These are phyloP conservation scores for Pollenia griseotomentosa DNA, from an alignment of 2,888 invertebrate species.

Conservation along the genomic window DNA sequence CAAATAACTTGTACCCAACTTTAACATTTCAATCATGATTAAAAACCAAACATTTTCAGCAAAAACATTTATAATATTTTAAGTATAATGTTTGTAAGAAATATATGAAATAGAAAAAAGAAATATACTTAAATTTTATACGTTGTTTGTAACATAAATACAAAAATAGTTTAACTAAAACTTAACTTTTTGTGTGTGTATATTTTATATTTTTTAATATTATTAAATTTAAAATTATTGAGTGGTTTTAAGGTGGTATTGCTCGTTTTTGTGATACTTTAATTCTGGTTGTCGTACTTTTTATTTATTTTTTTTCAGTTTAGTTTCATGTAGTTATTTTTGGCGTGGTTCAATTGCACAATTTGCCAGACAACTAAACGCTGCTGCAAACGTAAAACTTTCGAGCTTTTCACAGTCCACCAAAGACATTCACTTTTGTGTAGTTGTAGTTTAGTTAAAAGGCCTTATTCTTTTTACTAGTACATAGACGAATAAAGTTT, in stretches of 20 bases:
- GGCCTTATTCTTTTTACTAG: slow-evolving; percentile 34
- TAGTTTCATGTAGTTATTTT: slow-evolving; percentile 56
- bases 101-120: neutral
- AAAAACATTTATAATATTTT: slow-evolving; percentile 29
- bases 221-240: slow-evolving; percentile 63
- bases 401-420: slow-evolving; percentile 49
- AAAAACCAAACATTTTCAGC: slow-evolving; percentile 17
- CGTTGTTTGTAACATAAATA: neutral
- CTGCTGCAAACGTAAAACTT: slow-evolving; percentile 16
- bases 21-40: too few species aligned
- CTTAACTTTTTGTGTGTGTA: neutral
- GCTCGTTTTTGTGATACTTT: slow-evolving; percentile 49
- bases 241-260: slow-evolving; percentile 58
- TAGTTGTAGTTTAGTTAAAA: slow-evolving; percentile 30
- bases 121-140: slow-evolving; percentile 4
- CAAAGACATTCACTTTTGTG: slow-evolving; percentile 71
- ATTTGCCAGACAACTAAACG: slow-evolving; percentile 64
- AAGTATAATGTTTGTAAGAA: neutral
- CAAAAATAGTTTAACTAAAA: neutral
- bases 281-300: slow-evolving; percentile 63
- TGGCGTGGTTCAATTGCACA: slow-evolving; percentile 73
- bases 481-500: neutral
- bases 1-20: too few species aligned
- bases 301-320: slow-evolving; percentile 41
- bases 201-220: slow-evolving; percentile 29